These are phyloP conservation scores for Magallana nippona DNA, from an alignment of 2,888 invertebrate species.

Conservation along the genomic window DNA sequence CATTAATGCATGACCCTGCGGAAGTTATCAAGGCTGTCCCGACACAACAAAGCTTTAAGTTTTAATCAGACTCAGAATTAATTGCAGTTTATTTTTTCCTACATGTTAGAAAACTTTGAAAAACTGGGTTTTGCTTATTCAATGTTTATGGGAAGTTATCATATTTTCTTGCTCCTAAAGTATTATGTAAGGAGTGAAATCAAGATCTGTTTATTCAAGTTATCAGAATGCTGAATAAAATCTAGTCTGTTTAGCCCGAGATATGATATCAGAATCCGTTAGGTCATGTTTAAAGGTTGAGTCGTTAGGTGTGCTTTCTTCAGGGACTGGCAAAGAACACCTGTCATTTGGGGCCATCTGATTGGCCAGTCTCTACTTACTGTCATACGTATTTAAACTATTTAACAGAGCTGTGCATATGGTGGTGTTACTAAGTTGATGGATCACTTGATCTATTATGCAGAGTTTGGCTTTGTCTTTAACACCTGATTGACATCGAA, in stretches of 20 bases:
- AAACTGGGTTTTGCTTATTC: not conserved
- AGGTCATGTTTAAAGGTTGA: slow-evolving; percentile 35
- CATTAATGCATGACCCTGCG: not conserved
- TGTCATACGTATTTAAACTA: not conserved
- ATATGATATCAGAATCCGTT: slow-evolving; percentile 35
- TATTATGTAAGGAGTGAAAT: slow-evolving; percentile 33
- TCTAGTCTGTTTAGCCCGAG: slow-evolving; percentile 34
- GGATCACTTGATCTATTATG: slow-evolving; percentile 28
- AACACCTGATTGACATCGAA: slow-evolving; percentile 15
- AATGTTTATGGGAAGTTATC: not conserved
- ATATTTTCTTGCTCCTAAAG: slow-evolving; percentile 10
- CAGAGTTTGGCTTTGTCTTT: not conserved
- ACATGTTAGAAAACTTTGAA: not conserved
- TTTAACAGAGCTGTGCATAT: not conserved
- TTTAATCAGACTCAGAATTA: not conserved
- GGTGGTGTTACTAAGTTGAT: not conserved
- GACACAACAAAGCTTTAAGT: not conserved
- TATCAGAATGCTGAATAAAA: slow-evolving; percentile 35
- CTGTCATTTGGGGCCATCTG: slow-evolving; percentile 29
- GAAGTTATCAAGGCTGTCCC: not conserved
- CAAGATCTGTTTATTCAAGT: slow-evolving; percentile 22
- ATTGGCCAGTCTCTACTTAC: slow-evolving; percentile 17
- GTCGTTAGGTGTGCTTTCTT: slow-evolving; percentile 26
- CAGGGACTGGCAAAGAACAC: slow-evolving; percentile 32
- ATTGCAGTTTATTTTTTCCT: not conserved